Conservation (phyloP, 1,140 invertebrate genomes). For the Orchestia grillus region DNA sequence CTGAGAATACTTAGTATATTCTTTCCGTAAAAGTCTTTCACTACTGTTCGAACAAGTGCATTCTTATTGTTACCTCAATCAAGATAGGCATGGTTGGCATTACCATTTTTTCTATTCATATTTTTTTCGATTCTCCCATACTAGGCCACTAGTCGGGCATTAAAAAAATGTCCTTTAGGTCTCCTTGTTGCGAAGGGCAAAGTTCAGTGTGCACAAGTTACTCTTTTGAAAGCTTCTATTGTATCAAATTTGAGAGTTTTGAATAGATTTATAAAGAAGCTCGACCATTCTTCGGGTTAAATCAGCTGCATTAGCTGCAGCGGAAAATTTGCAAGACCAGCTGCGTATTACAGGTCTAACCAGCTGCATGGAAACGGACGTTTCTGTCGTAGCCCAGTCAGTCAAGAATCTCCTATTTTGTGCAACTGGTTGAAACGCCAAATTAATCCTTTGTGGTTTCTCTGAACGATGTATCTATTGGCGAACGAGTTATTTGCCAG, state of each 20-base stretch:
- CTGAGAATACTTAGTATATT: no score
- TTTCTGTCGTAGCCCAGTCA: neutral
- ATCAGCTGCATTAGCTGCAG: neutral
- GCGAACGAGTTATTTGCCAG: no score
- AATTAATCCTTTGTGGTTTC: no score
- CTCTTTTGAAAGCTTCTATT: neutral
- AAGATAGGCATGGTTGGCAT: neutral
- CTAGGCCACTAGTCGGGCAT: neutral
- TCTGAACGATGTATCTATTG: neutral
- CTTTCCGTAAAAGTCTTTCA: no score
- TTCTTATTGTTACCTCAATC: neutral
- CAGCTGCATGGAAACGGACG: neutral
- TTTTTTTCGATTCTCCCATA: neutral
- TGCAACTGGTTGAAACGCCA: no score
- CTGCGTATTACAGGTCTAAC: neutral
- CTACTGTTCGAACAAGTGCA: neutral
- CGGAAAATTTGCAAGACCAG: neutral
- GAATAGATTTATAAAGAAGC: neutral
- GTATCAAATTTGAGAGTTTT: neutral
- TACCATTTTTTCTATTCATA: neutral
- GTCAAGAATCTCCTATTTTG: neutral
- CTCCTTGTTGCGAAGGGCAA: slow-evolving; percentile 16
- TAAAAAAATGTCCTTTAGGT: slow-evolving; percentile 16
- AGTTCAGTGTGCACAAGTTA: neutral
- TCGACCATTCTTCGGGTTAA: neutral